Conservation (phyloP, 1,140 invertebrate species). For the Neelides sp. region DNA sequence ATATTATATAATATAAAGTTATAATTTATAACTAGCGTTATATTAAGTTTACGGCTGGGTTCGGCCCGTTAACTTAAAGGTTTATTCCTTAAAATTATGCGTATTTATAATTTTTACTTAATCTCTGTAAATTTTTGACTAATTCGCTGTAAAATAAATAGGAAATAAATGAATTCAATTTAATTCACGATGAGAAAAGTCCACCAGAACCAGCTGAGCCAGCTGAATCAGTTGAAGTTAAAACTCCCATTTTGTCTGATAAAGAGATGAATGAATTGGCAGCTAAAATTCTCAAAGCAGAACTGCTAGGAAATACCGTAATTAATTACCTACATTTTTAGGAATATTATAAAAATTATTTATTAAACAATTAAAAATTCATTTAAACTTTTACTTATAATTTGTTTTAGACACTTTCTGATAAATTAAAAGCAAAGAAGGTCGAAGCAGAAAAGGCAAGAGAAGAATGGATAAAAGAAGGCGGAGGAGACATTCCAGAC, state of each 20-base stretch:
- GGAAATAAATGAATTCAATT: too few relatives aligned
- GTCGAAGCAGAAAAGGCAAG: conserved; percentile 50
- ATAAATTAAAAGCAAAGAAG: conserved; percentile 59
- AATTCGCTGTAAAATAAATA: too few relatives aligned
- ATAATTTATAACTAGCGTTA: too few relatives aligned
- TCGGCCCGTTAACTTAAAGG: too few relatives aligned
- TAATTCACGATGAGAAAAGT: too few relatives aligned
- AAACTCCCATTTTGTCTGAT: conserved; percentile 44
- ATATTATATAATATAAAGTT: too few relatives aligned
- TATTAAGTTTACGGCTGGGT: too few relatives aligned
- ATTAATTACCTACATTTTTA: conserved; percentile 21
- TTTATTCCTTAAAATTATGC: too few relatives aligned
- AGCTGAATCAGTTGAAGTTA: conserved; percentile 10
- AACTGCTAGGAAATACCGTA: conserved; percentile 68
- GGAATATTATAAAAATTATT: neutral
- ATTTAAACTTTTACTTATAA: conserved; percentile 1
- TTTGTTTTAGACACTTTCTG: conserved; percentile 43
- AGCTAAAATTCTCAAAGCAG: conserved; percentile 78
- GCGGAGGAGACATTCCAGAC: conserved; percentile 33
- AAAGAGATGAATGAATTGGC: conserved; percentile 75
- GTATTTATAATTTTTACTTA: too few relatives aligned
- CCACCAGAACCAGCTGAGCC: too few relatives aligned
- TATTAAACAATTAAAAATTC: conserved; percentile 1
- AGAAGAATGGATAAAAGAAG: conserved; percentile 35
- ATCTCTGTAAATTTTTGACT: too few relatives aligned